These are phyloP conservation scores for Amblyjoppa proteus DNA, from an alignment of 2,888 invertebrate species.

Conservation along the genomic window DNA sequence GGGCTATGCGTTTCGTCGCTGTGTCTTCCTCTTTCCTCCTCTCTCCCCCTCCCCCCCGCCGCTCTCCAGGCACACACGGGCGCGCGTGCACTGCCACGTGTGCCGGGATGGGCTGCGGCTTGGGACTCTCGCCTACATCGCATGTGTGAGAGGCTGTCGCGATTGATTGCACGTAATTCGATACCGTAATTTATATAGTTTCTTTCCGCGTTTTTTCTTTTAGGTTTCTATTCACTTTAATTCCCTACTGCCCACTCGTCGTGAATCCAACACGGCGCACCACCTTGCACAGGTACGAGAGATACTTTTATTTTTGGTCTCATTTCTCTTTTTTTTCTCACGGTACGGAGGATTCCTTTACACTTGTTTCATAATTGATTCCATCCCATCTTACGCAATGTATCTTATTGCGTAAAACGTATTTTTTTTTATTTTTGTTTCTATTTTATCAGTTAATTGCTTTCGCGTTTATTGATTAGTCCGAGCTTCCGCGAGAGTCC, in stretches of 20 bases:
- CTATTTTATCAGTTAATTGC: background rate
- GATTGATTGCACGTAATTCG: conserved; percentile 68
- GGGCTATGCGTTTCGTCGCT: conserved; percentile 49
- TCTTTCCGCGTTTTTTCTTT: conserved; percentile 4
- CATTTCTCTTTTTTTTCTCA: background rate
- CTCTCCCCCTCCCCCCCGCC: conserved; percentile 26
- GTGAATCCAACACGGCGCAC: background rate
- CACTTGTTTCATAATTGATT: too few relatives aligned
- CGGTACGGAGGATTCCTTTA: too few relatives aligned
- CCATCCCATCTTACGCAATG: too few relatives aligned
- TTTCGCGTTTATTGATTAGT: conserved; percentile 31
- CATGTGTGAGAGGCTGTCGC: conserved; percentile 53
- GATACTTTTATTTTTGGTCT: background rate
- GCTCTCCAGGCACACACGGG: conserved; percentile 18
- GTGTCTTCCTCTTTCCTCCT: conserved; percentile 46
- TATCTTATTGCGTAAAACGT: too few relatives aligned
- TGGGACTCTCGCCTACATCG: conserved; percentile 32
- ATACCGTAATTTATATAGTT: conserved; percentile 65
- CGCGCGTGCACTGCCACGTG: conserved; percentile 48
- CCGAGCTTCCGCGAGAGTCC: background rate
- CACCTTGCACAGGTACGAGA: background rate
- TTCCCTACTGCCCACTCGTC: conserved; percentile 9
- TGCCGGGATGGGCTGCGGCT: conserved; percentile 34
- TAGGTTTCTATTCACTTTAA: conserved; percentile 7
- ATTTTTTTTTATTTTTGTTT: background rate